Evolutionary conservation across 2,888 invertebrate species (phyloP), one percentile per base, ranked within the genome.

Genomic region (Dicranocentrus wangi): DNA sequence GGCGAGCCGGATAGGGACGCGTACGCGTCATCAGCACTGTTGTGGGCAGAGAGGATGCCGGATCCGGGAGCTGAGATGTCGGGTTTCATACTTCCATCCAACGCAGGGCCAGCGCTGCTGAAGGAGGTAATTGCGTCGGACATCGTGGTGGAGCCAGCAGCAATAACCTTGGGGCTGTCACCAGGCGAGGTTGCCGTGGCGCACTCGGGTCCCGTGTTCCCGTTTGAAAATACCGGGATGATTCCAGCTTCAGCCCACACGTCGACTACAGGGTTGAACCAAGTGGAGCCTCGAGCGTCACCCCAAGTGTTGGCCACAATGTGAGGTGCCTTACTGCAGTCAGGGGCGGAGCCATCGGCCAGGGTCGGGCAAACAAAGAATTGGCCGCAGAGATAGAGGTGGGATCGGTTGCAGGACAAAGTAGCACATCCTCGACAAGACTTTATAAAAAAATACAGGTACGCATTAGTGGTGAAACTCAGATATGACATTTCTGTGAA

Each of bases 51-150:
- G 8, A 73, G 39, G n/a, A 85, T 55, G 27, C 43, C 21, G 1
- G 58, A 51, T 13, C 85, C 85, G 0, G 85, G 85, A n/a, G 83
- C 85, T n/a, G 81, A 2, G 23, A 85, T 66, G 0, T 83, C 85
- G 0, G 85, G 85, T 28, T 85, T 85, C 32, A 82, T 58, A 63
- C 73, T 70, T 23, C 70, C 60, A 28, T 76, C 69, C 1, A 13
- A 13, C 0, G 80, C 61, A 1, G 82, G 82, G 0, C 85, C 85
- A 15, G 39, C 13, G 1, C 72, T 69, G 42, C 75, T 61, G 43
- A 63, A 73, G 25, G 8, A 47, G 17, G 63, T 17, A 15, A 72
- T 72, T 1, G 21, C 42, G 10, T 61, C 72, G 17, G 32, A 13
- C 2, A n/a, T 17, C 1, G 23, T 55, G 55, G 55, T 55, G 23